Conservation (phyloP, 2,113 vertebrate species). For the Pelusios castaneus region DNA sequence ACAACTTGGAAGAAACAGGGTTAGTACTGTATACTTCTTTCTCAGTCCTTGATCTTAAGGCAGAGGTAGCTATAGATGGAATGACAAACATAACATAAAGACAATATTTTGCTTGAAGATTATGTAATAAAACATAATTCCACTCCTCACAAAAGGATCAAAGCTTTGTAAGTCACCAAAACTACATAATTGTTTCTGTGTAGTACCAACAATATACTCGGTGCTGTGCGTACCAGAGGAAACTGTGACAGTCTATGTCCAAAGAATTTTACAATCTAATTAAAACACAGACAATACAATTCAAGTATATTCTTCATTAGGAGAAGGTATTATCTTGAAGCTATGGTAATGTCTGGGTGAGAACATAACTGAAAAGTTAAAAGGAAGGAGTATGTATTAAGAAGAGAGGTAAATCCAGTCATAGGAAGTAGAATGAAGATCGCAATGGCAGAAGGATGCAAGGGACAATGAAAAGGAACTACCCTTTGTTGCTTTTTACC, state of each 20-base stretch:
- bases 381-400: not conserved
- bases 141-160: not conserved
- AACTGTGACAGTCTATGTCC: not conserved
- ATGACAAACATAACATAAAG: not conserved
- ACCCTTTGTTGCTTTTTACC: not conserved
- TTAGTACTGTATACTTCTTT: not conserved
- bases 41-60: not conserved
- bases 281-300: not conserved
- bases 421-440: not conserved
- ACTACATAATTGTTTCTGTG: not conserved
- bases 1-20: slow-evolving; percentile 8
- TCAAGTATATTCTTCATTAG: not conserved
- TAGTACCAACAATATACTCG: not conserved
- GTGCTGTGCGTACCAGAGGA: not conserved
- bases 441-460: not conserved
- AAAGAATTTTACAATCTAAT: not conserved
- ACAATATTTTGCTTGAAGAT: not conserved
- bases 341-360: not conserved
- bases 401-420: not conserved
- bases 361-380: not conserved
- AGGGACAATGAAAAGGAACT: not conserved
- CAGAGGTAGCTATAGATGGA: not conserved
- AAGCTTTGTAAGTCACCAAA: not conserved
- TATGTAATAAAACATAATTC: not conserved
- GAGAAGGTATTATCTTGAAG: not conserved